These are phyloP conservation scores for Melanargia galathea DNA, from an alignment of 2,888 invertebrate genomes.

Conservation along the genomic window DNA sequence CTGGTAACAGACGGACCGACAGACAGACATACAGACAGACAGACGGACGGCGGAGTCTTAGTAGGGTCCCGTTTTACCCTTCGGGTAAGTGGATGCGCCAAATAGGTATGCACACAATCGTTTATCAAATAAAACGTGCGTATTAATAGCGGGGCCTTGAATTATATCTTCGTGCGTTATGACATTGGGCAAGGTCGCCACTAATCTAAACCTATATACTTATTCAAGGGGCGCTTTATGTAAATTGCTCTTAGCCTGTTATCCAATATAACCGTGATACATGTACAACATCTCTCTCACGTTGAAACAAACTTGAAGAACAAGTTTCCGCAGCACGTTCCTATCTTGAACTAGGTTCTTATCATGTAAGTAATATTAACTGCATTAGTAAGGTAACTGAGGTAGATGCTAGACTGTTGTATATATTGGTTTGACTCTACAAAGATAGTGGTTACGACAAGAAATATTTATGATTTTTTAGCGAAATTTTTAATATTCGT, in stretches of 20 bases:
- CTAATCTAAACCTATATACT: slow-evolving; percentile 35
- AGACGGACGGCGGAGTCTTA: too few relatives aligned
- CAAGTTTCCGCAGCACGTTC: too few relatives aligned
- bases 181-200: slow-evolving; percentile 70
- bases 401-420: too few relatives aligned
- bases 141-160: slow-evolving; percentile 64
- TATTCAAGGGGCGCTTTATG: slow-evolving; percentile 21
- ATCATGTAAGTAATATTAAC: too few relatives aligned
- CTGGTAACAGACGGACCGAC: too few relatives aligned
- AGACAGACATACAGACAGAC: too few relatives aligned
- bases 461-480: neutral
- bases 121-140: slow-evolving; percentile 42
- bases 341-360: too few relatives aligned
- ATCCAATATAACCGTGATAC: slow-evolving; percentile 8
- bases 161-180: slow-evolving; percentile 50
- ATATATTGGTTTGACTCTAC: neutral
- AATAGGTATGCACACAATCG: slow-evolving; percentile 32
- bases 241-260: slow-evolving; percentile 18
- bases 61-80: too few relatives aligned
- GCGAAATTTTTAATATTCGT: too few relatives aligned
- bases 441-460: neutral
- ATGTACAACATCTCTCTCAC: too few relatives aligned
- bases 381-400: too few relatives aligned
- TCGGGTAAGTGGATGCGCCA: slow-evolving; percentile 17
- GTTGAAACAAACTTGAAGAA: too few relatives aligned